Base-by-base conservation (phyloP, 2,888 invertebrate genomes). In the Choristoneura rosaceana region DNA sequence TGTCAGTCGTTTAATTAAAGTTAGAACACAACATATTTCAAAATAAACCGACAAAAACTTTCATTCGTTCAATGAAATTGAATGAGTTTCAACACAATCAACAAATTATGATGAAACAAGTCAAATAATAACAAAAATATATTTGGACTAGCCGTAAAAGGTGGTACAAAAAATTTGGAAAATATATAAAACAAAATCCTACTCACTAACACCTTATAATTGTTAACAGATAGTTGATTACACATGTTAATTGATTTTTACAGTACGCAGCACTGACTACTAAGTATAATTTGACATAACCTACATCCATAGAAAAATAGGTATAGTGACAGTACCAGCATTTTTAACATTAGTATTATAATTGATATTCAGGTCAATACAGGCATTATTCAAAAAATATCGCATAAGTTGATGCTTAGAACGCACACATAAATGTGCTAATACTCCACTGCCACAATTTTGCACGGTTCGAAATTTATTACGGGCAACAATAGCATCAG, bases 301-400 rank as follows among this genome's bases (percentile, higher is more conserved):
- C 77, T 81, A 82, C 77, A 76, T 80, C 71, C 79, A 81, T 84
- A 82, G 82, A 83, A 83, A 84, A 83, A 83, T 81, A 82, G 81
- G 80, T 81, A 82, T 77, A 82, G 79, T 76, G 89, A 89, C 85
- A 85, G 84, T 87, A 89, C 86, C 45, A 52, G 52, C 52, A 14
- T 55, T 12, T 38, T 10, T 25, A 55, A 55, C 25, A 10, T 25
- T 55, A 25, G 55, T 59, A 59, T 38, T 34, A 59, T 59, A 59
- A 59, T 55, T 25, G 4, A 55, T 25, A 10, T 52, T 25, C 10
- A 55, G 25, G 17, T 55, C 7, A 50, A 25, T 55, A 55, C 17
- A 4, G 55, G 12, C 10, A 12, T 17, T 25, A 47, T 10, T 10
- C 43, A 43, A 43, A 1, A 10, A 43, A 43, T 12, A 43, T 43